Conservation (phyloP, 2,888 invertebrate genomes). For the Drosophila nr. fundita region DNA sequence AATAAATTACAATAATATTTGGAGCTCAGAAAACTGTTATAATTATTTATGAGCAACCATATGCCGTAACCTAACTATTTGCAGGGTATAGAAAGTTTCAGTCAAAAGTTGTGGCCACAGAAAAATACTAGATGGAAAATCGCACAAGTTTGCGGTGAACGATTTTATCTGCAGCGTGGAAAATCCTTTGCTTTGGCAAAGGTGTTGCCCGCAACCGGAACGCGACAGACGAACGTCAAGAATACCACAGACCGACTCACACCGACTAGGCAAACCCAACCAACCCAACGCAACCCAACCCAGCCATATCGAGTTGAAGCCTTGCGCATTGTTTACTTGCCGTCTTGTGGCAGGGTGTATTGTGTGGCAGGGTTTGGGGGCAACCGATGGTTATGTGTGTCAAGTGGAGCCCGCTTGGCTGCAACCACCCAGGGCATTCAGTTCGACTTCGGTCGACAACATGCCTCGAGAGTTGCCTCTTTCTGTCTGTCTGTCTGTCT, state of each 20-base stretch:
- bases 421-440: conserved; percentile 29
- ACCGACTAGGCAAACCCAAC: conserved; percentile 19
- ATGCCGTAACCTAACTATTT: not conserved
- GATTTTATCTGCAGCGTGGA: conserved; percentile 64
- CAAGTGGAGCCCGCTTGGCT: conserved; percentile 66
- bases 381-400: conserved; percentile 60
- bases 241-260: conserved; percentile 27
- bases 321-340: conserved; percentile 66
- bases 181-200: conserved; percentile 62
- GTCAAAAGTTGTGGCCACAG: conserved; percentile 9
- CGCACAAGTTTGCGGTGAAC: conserved; percentile 56
- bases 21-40: too few species aligned
- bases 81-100: conserved; percentile 16
- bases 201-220: conserved; percentile 72
- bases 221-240: conserved; percentile 49
- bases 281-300: conserved; percentile 15
- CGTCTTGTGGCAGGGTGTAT: conserved; percentile 39
- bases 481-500: conserved; percentile 4
- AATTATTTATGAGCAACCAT: not conserved
- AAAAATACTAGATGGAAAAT: conserved; percentile 12
- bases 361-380: not conserved
- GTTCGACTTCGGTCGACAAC: conserved; percentile 20
- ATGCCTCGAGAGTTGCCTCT: conserved; percentile 26
- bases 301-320: conserved; percentile 19
- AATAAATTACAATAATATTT: not conserved